Percentiles rank a stretch among this genome's conserved stretches.
These are phyloP conservation scores for Halotydeus destructor DNA, from an alignment of 1,140 invertebrate species.

Conservation along the genomic window DNA sequence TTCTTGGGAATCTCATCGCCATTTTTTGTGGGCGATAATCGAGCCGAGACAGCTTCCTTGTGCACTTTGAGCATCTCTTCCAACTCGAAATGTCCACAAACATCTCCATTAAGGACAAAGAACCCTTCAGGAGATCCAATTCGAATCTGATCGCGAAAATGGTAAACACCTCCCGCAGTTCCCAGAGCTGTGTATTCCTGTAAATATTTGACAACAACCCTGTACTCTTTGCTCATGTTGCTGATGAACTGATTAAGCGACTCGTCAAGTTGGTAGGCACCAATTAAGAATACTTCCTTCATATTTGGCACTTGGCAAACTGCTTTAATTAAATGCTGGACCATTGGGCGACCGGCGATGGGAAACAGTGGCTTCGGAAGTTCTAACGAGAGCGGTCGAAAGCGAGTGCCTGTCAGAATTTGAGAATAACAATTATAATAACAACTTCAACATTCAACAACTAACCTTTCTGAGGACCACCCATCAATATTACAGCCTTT, in stretches of 20 bases:
- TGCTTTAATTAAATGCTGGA: slow-evolving; percentile 94
- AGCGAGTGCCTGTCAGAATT: slow-evolving; percentile 63
- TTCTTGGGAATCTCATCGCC: slow-evolving; percentile 21
- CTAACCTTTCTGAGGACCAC: slow-evolving; percentile 40
- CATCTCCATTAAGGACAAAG: slow-evolving; percentile 92
- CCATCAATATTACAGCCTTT: slow-evolving; percentile 40
- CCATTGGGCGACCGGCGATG: slow-evolving; percentile 74
- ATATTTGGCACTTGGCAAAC: slow-evolving; percentile 47
- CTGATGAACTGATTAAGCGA: slow-evolving; percentile 54
- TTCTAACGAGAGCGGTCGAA: slow-evolving; percentile 84
- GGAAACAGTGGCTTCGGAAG: slow-evolving; percentile 93
- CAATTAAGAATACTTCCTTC: slow-evolving; percentile 79
- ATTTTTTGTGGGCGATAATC: background rate
- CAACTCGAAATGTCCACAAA: slow-evolving; percentile 89
- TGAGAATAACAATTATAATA: slow-evolving; percentile 11
- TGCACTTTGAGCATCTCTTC: slow-evolving; percentile 67
- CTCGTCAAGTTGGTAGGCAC: slow-evolving; percentile 60
- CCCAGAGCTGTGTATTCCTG: slow-evolving; percentile 87
- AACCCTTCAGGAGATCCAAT: slow-evolving; percentile 69
- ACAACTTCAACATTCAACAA: slow-evolving; percentile 4
- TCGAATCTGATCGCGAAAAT: slow-evolving; percentile 87
- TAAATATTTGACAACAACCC: slow-evolving; percentile 53
- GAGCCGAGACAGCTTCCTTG: too few species aligned
- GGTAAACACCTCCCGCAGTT: slow-evolving; percentile 89
- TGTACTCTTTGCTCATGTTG: slow-evolving; percentile 59